A percentile compares a stretch with the other conserved stretches of the same genome.
These are phyloP conservation scores for Drosophila limbata DNA, from an alignment of 2,888 invertebrate species.

Conservation along the genomic window DNA sequence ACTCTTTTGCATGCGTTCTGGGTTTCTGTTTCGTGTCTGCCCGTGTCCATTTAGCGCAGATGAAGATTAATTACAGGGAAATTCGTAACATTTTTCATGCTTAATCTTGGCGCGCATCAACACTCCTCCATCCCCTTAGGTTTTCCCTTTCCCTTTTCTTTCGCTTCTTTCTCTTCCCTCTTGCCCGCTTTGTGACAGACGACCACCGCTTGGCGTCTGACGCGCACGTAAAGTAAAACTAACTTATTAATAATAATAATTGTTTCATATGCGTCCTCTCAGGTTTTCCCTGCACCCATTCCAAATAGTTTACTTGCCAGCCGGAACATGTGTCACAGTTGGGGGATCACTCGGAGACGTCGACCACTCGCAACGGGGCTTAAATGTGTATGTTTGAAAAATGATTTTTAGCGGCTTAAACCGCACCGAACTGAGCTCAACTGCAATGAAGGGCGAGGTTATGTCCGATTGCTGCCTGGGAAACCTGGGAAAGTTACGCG, in stretches of 20 bases:
- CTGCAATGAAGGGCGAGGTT: slow-evolving; percentile 21
- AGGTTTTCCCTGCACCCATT: slow-evolving; percentile 1
- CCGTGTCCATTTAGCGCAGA: slow-evolving; percentile 55
- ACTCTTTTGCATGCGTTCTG: slow-evolving; percentile 71
- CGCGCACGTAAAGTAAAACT: slow-evolving; percentile 69
- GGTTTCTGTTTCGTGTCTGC: slow-evolving; percentile 35
- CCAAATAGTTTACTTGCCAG: slow-evolving; percentile 43
- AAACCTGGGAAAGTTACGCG: slow-evolving; percentile 20
- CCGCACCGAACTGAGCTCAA: slow-evolving; percentile 2
- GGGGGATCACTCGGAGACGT: slow-evolving; percentile 45
- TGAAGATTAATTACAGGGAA: slow-evolving; percentile 77
- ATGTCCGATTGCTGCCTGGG: slow-evolving; percentile 19
- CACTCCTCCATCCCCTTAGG: slow-evolving; percentile 5
- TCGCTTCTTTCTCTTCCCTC: background rate
- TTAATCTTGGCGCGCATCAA: slow-evolving; percentile 74
- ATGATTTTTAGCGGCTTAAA: slow-evolving; percentile 73
- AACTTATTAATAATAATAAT: slow-evolving; percentile 80
- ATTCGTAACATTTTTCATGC: slow-evolving; percentile 80
- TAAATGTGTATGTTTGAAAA: slow-evolving; percentile 67
- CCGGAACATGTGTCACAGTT: slow-evolving; percentile 70
- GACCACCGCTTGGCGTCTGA: background rate
- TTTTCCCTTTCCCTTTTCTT: background rate
- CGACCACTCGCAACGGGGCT: slow-evolving; percentile 50
- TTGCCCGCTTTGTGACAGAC: slow-evolving; percentile 10
- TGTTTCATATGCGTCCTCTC: slow-evolving; percentile 65